phyloP scores from a whole-genome alignment of 2,797 vertebrate species.

The Mustela erminea region DNA sequence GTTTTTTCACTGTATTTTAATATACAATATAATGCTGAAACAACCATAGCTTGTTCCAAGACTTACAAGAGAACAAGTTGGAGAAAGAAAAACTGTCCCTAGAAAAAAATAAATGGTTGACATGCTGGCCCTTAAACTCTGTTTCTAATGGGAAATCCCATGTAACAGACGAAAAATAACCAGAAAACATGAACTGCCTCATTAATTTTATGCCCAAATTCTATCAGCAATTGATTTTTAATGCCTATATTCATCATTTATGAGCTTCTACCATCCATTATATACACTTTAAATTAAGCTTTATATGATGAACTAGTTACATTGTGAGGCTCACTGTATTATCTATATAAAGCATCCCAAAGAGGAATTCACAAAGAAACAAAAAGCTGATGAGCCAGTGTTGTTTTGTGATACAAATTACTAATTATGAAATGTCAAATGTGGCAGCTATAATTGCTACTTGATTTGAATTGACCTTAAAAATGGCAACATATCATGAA shows the following conservation, averaged over 20 bases:
- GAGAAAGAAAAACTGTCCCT: conserved; percentile 47
- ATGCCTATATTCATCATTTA: conserved; percentile 61
- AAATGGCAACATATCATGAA: conserved; percentile 33
- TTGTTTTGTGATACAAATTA: conserved; percentile 69
- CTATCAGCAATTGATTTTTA: conserved; percentile 72
- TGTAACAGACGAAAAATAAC: conserved; percentile 49
- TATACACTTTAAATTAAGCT: conserved; percentile 60
- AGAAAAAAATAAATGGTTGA: conserved; percentile 51
- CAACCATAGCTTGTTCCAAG: not conserved
- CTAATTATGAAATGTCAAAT: conserved; percentile 65
- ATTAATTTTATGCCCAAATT: conserved; percentile 66
- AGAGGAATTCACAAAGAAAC: conserved; percentile 48
- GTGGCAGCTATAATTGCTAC: not conserved
- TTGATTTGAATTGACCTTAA: conserved; percentile 72
- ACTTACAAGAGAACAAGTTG: conserved; percentile 23
- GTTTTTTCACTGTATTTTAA: conserved; percentile 28
- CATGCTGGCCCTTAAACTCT: not conserved
- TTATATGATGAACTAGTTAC: conserved; percentile 48
- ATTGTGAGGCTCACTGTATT: not conserved
- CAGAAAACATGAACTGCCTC: conserved; percentile 66
- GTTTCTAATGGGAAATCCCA: conserved; percentile 58
- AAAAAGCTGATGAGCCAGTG: not conserved
- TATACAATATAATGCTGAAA: not conserved
- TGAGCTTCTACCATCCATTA: conserved; percentile 44
- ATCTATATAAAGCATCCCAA: conserved; percentile 59